Evolutionary conservation across 2,113 vertebrate genomes (phyloP), one percentile per base, ranked within the genome.

Genomic region (Rattus norvegicus): DNA sequence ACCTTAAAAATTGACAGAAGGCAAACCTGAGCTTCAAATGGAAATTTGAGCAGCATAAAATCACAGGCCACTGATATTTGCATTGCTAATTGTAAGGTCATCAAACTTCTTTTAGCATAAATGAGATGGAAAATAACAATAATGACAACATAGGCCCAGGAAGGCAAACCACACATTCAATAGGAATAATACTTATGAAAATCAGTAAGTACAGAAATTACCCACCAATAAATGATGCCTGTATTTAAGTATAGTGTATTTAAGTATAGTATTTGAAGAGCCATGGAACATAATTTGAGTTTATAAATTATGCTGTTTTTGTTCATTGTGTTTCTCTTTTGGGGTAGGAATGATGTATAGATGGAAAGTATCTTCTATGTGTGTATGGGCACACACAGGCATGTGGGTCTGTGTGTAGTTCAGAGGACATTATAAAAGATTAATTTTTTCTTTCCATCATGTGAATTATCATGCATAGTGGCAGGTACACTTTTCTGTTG

Each of bases 1-100:
- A 3, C 26, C 36, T 52, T 90, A 61, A 86, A n/a, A 85, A 10
- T 67, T 90, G 85, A 88, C 47, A 67, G 33, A 85, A 94, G 20
- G 26, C 49, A 72, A 96, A 39, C 9, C 36, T 49, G 26, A 92
- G 39, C 19, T 95, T 70, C 36, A 59, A 85, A 63, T 49, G 22
- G 67, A 83, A 87, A 92, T 52, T 47, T 52, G 89, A 81, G 13
- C 12, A 59, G 5, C 73, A 84, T 19, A 43, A 95, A 92, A 39
- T 2, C 26, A 56, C 75, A 39, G 22, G 14, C 33, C 49, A 36
- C 26, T 81, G 47, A 36, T 24, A 9, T 20, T 75, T 13, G 4
- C 4, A 70, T 84, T 52, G 43, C 3, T 67, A 70, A 70, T 10
- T 93, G 7, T 76, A 92, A 81, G 33, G 7, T 65, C 7, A 14